Evolutionary conservation across 2,113 vertebrate species (phyloP).

Genomic region (Dicentrarchus labrax): DNA sequence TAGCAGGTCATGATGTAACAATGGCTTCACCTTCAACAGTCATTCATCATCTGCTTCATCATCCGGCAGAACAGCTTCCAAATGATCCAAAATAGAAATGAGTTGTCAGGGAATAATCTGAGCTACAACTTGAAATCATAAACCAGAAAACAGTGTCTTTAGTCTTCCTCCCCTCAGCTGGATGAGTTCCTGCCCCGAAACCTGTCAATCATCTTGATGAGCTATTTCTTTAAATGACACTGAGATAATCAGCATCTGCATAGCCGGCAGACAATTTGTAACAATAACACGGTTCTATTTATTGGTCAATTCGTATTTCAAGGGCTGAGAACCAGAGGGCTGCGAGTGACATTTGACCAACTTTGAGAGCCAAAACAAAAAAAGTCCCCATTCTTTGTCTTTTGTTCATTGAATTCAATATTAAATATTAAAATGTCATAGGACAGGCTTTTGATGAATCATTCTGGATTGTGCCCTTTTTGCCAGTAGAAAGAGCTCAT

Average conservation of each 20-base stretch:
- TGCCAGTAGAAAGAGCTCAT: too few species aligned
- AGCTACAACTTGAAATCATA: slow-evolving; percentile 15
- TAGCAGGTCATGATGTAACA: background rate
- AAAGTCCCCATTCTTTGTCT: too few species aligned
- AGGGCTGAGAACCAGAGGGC: too few species aligned
- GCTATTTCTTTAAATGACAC: slow-evolving; percentile 39
- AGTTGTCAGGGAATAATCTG: background rate
- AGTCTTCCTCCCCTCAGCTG: slow-evolving; percentile 3
- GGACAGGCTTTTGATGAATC: too few species aligned
- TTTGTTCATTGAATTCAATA: too few species aligned
- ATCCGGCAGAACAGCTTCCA: background rate
- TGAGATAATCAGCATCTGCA: slow-evolving; percentile 44
- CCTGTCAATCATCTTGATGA: slow-evolving; percentile 52
- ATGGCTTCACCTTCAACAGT: background rate
- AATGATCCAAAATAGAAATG: background rate
- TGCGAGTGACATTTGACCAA: too few species aligned
- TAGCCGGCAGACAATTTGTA: slow-evolving; percentile 26
- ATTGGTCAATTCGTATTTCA: background rate
- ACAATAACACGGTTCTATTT: slow-evolving; percentile 34
- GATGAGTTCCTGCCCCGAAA: slow-evolving; percentile 9
- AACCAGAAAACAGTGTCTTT: background rate
- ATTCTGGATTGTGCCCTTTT: too few species aligned
- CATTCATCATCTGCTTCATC: background rate
- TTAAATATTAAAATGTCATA: too few species aligned
- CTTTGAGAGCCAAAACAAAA: too few species aligned